phyloP scores from a whole-genome alignment of 2,113 vertebrate species.

The Crotalus tigris region DNA sequence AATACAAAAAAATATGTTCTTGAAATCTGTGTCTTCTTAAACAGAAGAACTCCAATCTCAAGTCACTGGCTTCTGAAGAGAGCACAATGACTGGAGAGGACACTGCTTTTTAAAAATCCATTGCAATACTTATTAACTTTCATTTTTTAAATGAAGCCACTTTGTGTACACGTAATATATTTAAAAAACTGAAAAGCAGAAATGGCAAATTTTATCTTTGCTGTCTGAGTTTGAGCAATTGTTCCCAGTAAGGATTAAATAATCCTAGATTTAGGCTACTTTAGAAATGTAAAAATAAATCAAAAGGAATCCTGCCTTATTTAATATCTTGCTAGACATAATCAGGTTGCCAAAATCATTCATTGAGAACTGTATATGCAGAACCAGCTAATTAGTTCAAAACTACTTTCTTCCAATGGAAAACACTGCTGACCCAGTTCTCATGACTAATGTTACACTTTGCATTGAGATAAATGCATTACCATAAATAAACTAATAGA shows the following conservation, averaged over 20 bases:
- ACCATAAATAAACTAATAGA: neutral
- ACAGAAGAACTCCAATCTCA: neutral
- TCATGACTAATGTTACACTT: conserved; percentile 3
- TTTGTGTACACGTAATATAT: neutral
- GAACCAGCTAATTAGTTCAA: neutral
- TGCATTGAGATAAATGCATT: neutral
- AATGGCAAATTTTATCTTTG: neutral
- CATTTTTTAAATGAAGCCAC: neutral
- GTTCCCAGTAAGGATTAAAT: neutral
- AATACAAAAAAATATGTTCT: neutral
- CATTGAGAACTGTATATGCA: neutral
- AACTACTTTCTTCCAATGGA: neutral
- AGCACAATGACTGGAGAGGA: neutral
- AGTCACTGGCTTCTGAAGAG: neutral
- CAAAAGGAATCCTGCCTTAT: neutral
- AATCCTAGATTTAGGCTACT: neutral
- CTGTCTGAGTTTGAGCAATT: neutral
- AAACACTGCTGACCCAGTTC: neutral
- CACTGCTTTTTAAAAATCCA: neutral
- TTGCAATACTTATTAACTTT: neutral
- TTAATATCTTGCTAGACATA: neutral
- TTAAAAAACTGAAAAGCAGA: neutral
- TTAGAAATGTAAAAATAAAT: neutral
- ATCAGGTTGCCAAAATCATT: conserved; percentile 9
- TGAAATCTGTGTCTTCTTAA: neutral